A percentile compares a stretch with the other conserved stretches of the same genome.
These are phyloP conservation scores for Halocynthia roretzi DNA, from an alignment of 23 tunicate species.

Conservation along the genomic window DNA sequence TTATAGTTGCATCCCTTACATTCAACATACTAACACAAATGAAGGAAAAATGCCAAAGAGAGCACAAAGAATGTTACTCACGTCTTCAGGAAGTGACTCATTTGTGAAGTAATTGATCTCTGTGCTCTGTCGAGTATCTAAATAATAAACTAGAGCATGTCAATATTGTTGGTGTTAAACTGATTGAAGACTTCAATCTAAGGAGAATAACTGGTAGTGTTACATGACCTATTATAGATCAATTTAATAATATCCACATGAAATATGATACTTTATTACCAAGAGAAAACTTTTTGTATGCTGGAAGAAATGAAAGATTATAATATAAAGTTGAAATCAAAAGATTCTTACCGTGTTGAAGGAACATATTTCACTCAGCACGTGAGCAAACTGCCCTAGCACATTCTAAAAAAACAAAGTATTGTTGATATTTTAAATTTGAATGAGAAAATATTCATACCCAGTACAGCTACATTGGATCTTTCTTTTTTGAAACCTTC, in stretches of 20 bases:
- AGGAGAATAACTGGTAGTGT: background rate
- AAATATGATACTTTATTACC: background rate
- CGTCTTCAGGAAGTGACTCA: slow-evolving; percentile 58
- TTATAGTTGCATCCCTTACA: background rate
- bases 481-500: no score
- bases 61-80: slow-evolving; percentile 18
- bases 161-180: background rate
- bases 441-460: background rate
- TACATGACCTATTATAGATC: background rate
- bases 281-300: no score
- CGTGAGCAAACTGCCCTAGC: slow-evolving; percentile 24
- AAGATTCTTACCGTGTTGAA: slow-evolving; percentile 43
- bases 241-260: background rate
- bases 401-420: slow-evolving; percentile 21
- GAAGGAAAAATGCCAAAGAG: background rate
- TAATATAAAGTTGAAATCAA: no score
- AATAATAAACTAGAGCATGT: background rate
- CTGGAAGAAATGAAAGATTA: no score
- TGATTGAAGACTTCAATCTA: background rate
- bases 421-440: background rate
- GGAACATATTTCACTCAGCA: slow-evolving; percentile 34
- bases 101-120: slow-evolving; percentile 42
- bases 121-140: slow-evolving; percentile 71
- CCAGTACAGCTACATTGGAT: no score
- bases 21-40: background rate